Evolutionary conservation across 2,888 invertebrate species (phyloP), one percentile per base, ranked within the genome.

Genomic region (Opisthograptis luteolata): DNA sequence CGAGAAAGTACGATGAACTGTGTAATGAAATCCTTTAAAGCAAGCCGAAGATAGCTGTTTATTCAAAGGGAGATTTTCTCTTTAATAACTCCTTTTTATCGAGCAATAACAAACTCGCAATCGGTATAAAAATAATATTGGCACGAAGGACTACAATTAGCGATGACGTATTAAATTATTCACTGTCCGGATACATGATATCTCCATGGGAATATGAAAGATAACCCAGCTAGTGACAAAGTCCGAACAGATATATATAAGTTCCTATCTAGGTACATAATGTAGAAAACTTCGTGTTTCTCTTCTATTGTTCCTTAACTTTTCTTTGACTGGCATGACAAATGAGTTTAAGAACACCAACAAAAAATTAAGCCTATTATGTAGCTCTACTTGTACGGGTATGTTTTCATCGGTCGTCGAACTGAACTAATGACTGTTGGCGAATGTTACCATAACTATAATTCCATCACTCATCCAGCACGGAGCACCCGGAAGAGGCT

Each of bases 401-500:
- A 45, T 40, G 52, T 51, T 58, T 45, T 51, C 55, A 60, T 52
- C 58, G 81, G 79, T 70, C 79, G 58, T 73, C 73, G 79, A 73
- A 78, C 76, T 70, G 2, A 53, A 45, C 62, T 67, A 68, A 70
- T 70, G 66, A 58, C 61, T 60, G 64, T 70, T 34, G 51, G 60
- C 62, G 30, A 58, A 54, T 52, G 41, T 55, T 60, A 55, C 60
- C 51, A 55, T 68, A 57, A 53, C 58, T 56, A 56, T 64, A 63
- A 64, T 58, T 52, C 55, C 71, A 82, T 86, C 80, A 79, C 78
- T 84, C 84, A 84, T 79, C 55, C 52, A 64, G 64, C 61, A 76
- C 79, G 54, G 51, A 64, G 64, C 61, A 76, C 79, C 74, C 81
- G 84, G 81, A 84, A 84, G 71, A 55, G 58, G 55, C 42, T 68